Evolutionary conservation across 2,888 invertebrate species (phyloP).

Genomic region (Netelia virgata): DNA sequence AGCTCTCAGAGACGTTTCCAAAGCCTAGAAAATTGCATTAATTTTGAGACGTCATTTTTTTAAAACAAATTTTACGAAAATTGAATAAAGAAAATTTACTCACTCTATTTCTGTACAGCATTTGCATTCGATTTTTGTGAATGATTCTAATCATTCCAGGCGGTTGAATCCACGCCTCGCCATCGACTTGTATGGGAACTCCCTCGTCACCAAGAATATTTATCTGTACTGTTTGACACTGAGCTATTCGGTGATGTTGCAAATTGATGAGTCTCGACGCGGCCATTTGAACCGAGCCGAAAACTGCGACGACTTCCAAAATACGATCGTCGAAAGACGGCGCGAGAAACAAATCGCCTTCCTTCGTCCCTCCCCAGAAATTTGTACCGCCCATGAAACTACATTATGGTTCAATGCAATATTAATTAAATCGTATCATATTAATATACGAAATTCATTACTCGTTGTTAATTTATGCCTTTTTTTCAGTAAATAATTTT

Average conservation of each 20-base stretch:
- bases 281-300: conserved; percentile 99
- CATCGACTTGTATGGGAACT: conserved; percentile 98
- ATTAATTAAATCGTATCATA: background rate
- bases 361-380: conserved; percentile 98
- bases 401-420: conserved; percentile 66
- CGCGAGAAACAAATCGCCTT: conserved; percentile 95
- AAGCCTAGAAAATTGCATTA: conserved; percentile 85
- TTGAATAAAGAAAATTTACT: conserved; percentile 67
- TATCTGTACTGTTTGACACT: conserved; percentile 98
- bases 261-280: conserved; percentile 97
- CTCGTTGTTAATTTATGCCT: no score
- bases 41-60: background rate
- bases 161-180: conserved; percentile 99
- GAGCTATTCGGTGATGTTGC: conserved; percentile 98
- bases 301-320: conserved; percentile 98
- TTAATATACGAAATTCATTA: background rate
- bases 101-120: conserved; percentile 95
- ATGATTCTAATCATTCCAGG: conserved; percentile 98
- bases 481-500: background rate
- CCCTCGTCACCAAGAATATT: conserved; percentile 97
- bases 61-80: no score
- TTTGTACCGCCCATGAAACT: conserved; percentile 99
- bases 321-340: conserved; percentile 98
- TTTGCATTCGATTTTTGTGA: conserved; percentile 98
- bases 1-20: conserved; percentile 95